These are phyloP conservation scores for Iphiclides podalirius DNA, from an alignment of 2,888 invertebrate species.

Conservation along the genomic window DNA sequence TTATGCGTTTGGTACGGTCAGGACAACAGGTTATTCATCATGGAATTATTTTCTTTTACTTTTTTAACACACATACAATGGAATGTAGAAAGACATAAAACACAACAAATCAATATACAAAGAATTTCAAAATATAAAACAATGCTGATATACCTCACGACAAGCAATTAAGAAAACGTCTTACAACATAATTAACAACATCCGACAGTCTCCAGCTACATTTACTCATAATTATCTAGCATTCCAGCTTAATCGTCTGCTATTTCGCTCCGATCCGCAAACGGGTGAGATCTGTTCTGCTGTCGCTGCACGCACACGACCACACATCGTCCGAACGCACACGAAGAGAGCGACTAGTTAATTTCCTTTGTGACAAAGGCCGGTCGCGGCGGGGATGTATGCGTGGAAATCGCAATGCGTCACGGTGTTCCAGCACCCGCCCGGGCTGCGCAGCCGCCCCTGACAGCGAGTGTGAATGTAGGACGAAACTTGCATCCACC, in stretches of 20 bases:
- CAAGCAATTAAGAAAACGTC: too few species aligned
- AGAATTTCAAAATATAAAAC: neutral
- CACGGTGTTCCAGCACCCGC: constrained; percentile 70
- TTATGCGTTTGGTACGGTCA: constrained; percentile 58
- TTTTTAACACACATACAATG: neutral
- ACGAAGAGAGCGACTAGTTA: constrained; percentile 69
- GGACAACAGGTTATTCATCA: constrained; percentile 34
- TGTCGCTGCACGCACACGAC: constrained; percentile 49
- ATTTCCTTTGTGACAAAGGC: constrained; percentile 80
- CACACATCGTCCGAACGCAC: constrained; percentile 39
- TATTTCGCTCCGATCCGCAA: too few species aligned
- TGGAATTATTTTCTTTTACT: neutral
- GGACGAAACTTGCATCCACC: constrained; percentile 14
- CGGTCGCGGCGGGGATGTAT: constrained; percentile 72
- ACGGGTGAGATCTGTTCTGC: constrained; percentile 35
- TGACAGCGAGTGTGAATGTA: constrained; percentile 26
- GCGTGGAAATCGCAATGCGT: constrained; percentile 79
- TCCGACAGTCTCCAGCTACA: too few species aligned
- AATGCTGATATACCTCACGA: too few species aligned
- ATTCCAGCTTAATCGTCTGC: too few species aligned
- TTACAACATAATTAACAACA: too few species aligned
- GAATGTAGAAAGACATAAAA: neutral
- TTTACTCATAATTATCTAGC: too few species aligned
- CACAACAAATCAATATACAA: neutral
- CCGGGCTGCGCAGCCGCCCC: constrained; percentile 39